Base-by-base conservation (phyloP, 2,888 invertebrate species). In the Dysmachus trigonus region DNA sequence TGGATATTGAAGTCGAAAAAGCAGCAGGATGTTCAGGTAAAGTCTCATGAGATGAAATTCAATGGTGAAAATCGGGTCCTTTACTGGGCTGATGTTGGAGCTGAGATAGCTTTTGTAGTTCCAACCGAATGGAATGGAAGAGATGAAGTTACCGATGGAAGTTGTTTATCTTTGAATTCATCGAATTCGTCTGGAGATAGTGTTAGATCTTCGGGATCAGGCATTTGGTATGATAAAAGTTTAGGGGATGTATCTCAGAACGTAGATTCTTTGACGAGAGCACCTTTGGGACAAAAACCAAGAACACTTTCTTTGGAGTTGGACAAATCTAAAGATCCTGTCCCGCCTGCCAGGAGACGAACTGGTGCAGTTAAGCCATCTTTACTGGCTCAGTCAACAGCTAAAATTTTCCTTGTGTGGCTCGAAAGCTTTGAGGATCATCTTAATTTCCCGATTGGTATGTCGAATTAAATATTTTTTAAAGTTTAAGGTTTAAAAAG, bases 381-480 rank as follows among this genome's bases (percentile, higher is more conserved):
- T n/a, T 92, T 94, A 86, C 86, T 91, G 22, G 93, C 94, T 0
- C 93, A 94, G 83, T 93, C 94, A 73, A 94, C 94, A 86, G 94
- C 96, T 0, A 97, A 97, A 92, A 96, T 98, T 87, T 95, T 98
- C 91, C 95, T 99, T 2, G 96, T 98, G 53, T 99, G 99, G 99
- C 92, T 99, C 86, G 99, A 99, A 91, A 97, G 97, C 90, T 96
- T 96, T 89, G 99, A 99, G 91, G 99, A 99, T 93, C 95, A 96
- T 91, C 93, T 96, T 27, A 95, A 96, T 91, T 95, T 99, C 90
- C 98, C 99, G 5, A 94, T 97, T 86, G 95, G 97, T 97, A 87
- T 35, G 27, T 30, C 0, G 2, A n/a, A 51, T 82, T 18, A 0
- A 31, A 38, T 71, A 8, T 62, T 5, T 77, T 47, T 18, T 8